Percentiles rank a stretch among this genome's conserved stretches.
phyloP scores from a whole-genome alignment of 2,888 invertebrate genomes.

The Sisyra terminalis region DNA sequence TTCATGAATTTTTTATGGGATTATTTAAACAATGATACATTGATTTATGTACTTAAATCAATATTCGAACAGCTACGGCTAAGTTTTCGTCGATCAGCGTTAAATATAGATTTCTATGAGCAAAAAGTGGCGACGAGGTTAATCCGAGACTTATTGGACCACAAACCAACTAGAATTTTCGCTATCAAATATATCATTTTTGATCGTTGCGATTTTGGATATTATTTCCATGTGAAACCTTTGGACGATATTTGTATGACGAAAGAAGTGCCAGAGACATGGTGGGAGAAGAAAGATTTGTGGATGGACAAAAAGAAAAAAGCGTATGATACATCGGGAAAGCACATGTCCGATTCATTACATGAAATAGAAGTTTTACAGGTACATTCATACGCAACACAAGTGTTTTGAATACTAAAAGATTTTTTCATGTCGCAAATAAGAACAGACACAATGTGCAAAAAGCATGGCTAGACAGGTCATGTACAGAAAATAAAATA shows the following conservation, averaged over 20 bases:
- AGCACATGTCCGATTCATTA: constrained; percentile 1
- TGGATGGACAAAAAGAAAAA: constrained; percentile 6
- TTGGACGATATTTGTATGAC: constrained; percentile 6
- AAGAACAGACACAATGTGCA: no score
- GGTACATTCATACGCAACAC: background rate
- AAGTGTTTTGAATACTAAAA: background rate
- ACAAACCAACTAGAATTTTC: constrained; percentile 4
- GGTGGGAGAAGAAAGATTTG: constrained; percentile 5
- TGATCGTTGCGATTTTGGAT: constrained; percentile 5
- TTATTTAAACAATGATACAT: constrained; percentile 5
- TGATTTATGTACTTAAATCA: background rate
- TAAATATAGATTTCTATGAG: constrained; percentile 2
- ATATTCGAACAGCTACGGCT: constrained; percentile 4
- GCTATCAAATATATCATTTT: constrained; percentile 3
- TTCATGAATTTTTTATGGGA: constrained; percentile 7
- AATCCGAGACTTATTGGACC: constrained; percentile 2
- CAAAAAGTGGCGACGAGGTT: constrained; percentile 1
- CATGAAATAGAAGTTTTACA: constrained; percentile 4
- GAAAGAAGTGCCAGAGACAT: background rate
- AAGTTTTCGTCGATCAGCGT: background rate
- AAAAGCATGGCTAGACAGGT: background rate
- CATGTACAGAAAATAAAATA: background rate
- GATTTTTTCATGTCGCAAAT: background rate
- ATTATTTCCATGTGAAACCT: constrained; percentile 4
- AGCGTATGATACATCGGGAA: background rate